Base-by-base conservation (phyloP, 2,797 vertebrate genomes). In the Tokudaia tokunoshimensis region DNA sequence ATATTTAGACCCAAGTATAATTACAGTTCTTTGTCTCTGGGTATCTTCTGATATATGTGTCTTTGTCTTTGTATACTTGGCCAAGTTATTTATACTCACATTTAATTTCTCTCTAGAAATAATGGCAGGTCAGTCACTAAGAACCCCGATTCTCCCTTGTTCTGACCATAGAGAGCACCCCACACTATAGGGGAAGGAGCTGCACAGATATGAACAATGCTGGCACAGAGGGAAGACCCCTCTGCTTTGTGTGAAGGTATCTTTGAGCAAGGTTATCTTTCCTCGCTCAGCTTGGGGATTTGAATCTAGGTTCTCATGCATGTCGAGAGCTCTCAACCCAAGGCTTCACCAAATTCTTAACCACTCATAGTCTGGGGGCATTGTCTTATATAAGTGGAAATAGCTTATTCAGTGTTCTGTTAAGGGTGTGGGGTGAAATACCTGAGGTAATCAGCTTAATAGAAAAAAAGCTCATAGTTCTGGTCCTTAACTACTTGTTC, bases 61-160 rank as follows among this genome's bases (percentile, higher is more conserved):
- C n/a, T 93, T 91, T 80, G 59, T 63, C 93, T 74, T 80, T 65
- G 22, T 70, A 79, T 8, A 67, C 50, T 91, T 59, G 31, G 83
- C 80, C 76, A 93, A 92, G 63, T 89, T 92, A 76, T 80, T 92
- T 91, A 94, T 78, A 47, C 50, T 92, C 88, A 76, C 65, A 85
- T 61, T 97, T 95, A 50, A 83, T 82, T 97, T 90, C 67, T 86
- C 47, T 94, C 76, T 79, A 91, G 95, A 97, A 96, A 81, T 63
- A 88, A 91, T 89, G 61, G 44, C 41, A 3, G 61, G 34, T 26
- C 15, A 74, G 52, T 80, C 72, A 75, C 59, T 57, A 92, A 87
- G 70, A 95, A 90, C 78, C 87, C n/a, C 5, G 81, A 78, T 92
- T 74, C 75, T 86, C 24, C 95, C 59, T 90, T 11, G 19, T 70